Evolutionary conservation across 2,797 vertebrate genomes (phyloP).

Genomic region (Phoebastria nigripes): DNA sequence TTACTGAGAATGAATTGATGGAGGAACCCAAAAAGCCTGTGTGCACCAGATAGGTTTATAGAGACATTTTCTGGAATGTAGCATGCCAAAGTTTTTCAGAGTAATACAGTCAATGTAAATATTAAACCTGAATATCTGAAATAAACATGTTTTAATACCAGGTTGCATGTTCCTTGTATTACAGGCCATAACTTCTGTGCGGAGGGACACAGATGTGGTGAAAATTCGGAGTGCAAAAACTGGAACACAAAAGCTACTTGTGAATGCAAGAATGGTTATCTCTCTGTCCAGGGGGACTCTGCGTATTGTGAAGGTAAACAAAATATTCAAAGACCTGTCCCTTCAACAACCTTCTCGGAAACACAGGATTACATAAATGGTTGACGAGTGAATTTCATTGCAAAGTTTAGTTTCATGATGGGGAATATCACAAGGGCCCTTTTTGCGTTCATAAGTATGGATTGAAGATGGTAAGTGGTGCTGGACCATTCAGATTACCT

Average conservation of each 20-base stretch:
- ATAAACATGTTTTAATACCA: not conserved
- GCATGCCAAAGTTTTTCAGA: not conserved
- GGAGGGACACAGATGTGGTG: conserved; percentile 89
- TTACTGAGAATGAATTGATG: not conserved
- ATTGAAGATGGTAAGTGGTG: not conserved
- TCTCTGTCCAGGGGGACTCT: conserved; percentile 86
- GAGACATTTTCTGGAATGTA: not conserved
- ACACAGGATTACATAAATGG: not conserved
- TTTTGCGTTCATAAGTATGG: not conserved
- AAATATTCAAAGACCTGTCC: not conserved
- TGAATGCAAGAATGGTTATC: conserved; percentile 88
- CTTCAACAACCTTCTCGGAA: not conserved
- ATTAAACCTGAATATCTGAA: not conserved
- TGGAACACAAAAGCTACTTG: conserved; percentile 90
- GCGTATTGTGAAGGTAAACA: conserved; percentile 92
- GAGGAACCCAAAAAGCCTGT: not conserved
- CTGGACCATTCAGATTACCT: not conserved
- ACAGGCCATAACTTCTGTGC: conserved; percentile 94
- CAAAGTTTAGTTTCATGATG: not conserved
- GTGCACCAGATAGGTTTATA: not conserved
- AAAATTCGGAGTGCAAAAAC: conserved; percentile 93
- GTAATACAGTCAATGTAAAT: not conserved
- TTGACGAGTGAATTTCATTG: not conserved
- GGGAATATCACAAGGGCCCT: not conserved
- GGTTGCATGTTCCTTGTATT: conserved; percentile 6